Base-by-base conservation (phyloP, 2,888 invertebrate species). In the Cephus nigrinus region DNA sequence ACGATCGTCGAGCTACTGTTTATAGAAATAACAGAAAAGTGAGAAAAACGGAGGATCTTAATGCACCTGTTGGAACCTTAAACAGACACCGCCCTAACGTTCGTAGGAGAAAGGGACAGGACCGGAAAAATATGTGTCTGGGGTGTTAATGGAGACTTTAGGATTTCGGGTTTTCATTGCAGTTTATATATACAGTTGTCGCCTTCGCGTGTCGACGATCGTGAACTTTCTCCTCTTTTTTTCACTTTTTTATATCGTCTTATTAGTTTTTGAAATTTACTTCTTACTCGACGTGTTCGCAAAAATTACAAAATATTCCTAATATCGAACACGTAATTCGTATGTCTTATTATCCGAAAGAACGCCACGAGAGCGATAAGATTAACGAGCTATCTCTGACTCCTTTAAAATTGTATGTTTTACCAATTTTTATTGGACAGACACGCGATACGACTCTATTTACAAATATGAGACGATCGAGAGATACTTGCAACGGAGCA, bases 361-460 rank as follows among this genome's bases (percentile, higher is more conserved):
- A 83, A 79, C 78, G 73, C 80, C 77, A 76, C 76, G 78, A 40
- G 75, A 69, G n/a, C 74, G 85, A 85, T 85, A 85, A 85, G 85
- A 85, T 84, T 83, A 83, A 77, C 69, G 72, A 73, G 76, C 76
- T 77, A 83, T 80, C 80, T 82, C 82, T 86, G 80, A 79, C 83
- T 81, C 76, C 85, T 78, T 79, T 85, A 85, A 85, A 86, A 86
- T 84, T 78, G 74, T 71, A 74, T 75, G 76, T 36, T 74, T 32
- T 68, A 69, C 71, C 33, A 72, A 72, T 73, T 73, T 86, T 86
- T 86, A 85, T 85, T 86, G 68, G 68, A 76, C 68, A 81, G 84
- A 83, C 80, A 80, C 76, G 80, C 80, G 80, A 83, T 83, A 83
- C 76, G 76, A 68, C 72, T 82, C 80, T 86, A 85, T 86, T 81